Evolutionary conservation across 2,888 invertebrate species (phyloP).

Genomic region (Phrixothrix hirtus): DNA sequence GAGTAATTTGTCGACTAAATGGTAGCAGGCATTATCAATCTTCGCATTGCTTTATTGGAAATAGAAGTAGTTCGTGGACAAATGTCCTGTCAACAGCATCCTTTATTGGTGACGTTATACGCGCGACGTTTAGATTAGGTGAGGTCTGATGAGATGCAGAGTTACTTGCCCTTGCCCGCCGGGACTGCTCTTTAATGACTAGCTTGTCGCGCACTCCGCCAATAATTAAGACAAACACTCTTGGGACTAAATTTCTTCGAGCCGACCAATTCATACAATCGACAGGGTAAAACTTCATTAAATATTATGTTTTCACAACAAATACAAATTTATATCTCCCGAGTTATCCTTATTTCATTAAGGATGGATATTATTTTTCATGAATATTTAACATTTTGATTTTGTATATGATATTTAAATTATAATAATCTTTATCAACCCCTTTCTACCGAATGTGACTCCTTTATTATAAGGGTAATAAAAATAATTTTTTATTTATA

Average conservation of each 20-base stretch:
- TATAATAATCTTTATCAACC: background rate
- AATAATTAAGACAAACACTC: conserved; percentile 59
- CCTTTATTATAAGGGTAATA: background rate
- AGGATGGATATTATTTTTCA: background rate
- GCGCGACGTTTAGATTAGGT: conserved; percentile 48
- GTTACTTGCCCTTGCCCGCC: conserved; percentile 47
- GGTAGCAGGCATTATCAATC: conserved; percentile 36
- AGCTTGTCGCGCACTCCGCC: conserved; percentile 54
- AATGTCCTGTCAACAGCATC: conserved; percentile 54
- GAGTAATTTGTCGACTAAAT: conserved; percentile 10
- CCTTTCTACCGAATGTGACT: background rate
- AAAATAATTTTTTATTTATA: no score
- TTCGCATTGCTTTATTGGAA: conserved; percentile 41
- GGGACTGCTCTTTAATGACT: conserved; percentile 56
- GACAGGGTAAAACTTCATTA: conserved; percentile 24
- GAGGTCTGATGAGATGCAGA: conserved; percentile 54
- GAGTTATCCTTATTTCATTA: conserved; percentile 4
- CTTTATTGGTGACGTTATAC: conserved; percentile 50
- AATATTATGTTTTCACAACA: conserved; percentile 30
- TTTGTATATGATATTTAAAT: background rate
- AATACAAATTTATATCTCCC: conserved; percentile 23
- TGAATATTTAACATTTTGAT: background rate
- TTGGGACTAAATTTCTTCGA: conserved; percentile 44
- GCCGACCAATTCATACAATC: conserved; percentile 37
- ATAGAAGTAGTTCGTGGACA: conserved; percentile 45